Base-by-base conservation (phyloP, 2,113 vertebrate genomes). In the Ochotona princeps region DNA sequence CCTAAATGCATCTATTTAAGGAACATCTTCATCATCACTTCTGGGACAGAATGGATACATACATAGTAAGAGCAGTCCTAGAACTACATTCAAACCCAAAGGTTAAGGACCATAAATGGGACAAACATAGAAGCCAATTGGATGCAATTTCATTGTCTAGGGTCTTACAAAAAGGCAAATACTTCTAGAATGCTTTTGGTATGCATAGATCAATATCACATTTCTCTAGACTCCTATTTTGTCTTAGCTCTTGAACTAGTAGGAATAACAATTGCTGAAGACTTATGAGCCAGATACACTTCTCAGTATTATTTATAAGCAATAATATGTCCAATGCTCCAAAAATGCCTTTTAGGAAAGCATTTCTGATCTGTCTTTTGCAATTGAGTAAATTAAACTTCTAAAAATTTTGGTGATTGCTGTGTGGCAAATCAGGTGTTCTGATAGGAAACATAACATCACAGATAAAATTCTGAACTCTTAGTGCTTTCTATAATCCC, bases 151-250 rank as follows among this genome's bases (percentile, higher is more conserved):
- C 51, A 61, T 81, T 89, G 61, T 11, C 87, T 60, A 44, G 28
- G 30, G 85, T 90, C 81, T 75, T 79, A 69, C 54, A 85, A 25
- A 61, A 23, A 90, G 21, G 13, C 11, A 88, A 76, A 70, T 66
- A 75, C 32, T 84, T n/a, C 7, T 57, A 17, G 84, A 76, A 35
- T 89, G 11, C 28, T 49, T 91, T 86, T 83, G 47, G 54, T 87
- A 7, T 89, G 10, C 83, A 79, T 84, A 89, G 13, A 93, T 78
- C 74, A 91, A 66, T 66, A 15, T 26, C n/a, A 69, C 61, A 51
- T 94, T 92, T 61, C 67, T 89, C 90, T 61, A 83, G 47, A 90
- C 18, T 7, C 49, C 93, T 78, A 49, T 5, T 87, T 91, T 78
- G 32, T 32, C 51, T 13, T 63, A 85, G 25, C 21, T 83, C 79